Evolutionary conservation across 2,113 vertebrate species (phyloP).

Genomic region (Neoarius graeffei): DNA sequence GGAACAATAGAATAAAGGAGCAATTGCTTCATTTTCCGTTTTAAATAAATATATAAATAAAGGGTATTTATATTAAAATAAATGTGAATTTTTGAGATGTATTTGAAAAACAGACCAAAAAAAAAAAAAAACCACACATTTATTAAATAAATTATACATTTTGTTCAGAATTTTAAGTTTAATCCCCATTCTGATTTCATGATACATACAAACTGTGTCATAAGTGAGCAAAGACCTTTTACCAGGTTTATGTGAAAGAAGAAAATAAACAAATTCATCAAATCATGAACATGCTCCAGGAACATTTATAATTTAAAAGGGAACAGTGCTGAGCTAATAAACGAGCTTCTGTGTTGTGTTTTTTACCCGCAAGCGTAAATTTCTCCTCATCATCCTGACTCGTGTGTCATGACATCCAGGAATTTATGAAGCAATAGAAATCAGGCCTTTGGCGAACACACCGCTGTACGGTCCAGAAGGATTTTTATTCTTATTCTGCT

Average conservation of each 20-base stretch:
- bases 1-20: no score
- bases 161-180: background rate
- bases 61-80: no score
- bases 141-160: no score
- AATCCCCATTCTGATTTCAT: background rate
- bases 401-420: background rate
- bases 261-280: background rate
- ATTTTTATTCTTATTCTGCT: background rate
- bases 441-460: background rate
- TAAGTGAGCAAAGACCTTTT: background rate
- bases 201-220: background rate
- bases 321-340: background rate
- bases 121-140: no score
- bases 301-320: background rate
- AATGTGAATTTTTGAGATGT: no score
- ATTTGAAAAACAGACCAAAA: no score
- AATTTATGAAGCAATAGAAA: constrained; percentile 15
- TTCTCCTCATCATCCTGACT: background rate
- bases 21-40: no score
- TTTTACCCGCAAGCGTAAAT: background rate
- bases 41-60: no score
- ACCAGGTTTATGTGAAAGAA: background rate
- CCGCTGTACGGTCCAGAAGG: background rate
- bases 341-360: background rate
- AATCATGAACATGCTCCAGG: background rate